Evolutionary conservation across 2,888 invertebrate species (phyloP), one percentile per base, ranked within the genome.

Genomic region (Brachypterus glaber): DNA sequence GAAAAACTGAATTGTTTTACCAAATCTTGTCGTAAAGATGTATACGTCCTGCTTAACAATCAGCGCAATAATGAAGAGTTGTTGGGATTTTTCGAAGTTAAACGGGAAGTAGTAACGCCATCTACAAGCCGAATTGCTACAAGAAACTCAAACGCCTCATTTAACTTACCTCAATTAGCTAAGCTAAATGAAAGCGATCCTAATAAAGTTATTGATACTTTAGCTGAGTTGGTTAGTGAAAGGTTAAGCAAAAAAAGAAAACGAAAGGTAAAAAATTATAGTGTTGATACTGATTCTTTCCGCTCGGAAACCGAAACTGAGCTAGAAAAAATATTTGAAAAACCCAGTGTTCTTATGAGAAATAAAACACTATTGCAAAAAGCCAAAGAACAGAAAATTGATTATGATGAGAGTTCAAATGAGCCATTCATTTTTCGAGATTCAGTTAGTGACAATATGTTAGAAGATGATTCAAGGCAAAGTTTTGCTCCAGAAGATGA

Each of bases 71-170:
- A 39, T 14, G 32, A 39, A 13, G 39, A 43, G 12, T 36, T 54
- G 14, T 27, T 53, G 21, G 52, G 52, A 12, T 55, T 53, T 33
- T 45, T 46, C 14, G 45, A 41, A 25, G 36, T 46, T 7, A 49
- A 52, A 43, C 41, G 41, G 29, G 50, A 52, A 39, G 8, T 16
- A 11, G 17, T 33, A 12, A 37, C 43, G 5, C 45, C 43, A n/a
- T 9, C 39, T 12, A 17, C 9, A 13, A 43, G 40, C 39, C 35
- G 35, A 40, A 43, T 34, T 29, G 40, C 30, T 5, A 24, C 29
- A 9, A 17, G 27, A 7, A 43, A 30, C 17, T 27, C 33, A 2
- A 26, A 26, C 2, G 29, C n/a, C 16, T 11, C 31, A 4, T 5
- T 24, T 11, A 17, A 35, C 15, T 30, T 16, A 29, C 25, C 32